phyloP scores from a whole-genome alignment of 2,113 vertebrate species.

The Cacatua alba region DNA sequence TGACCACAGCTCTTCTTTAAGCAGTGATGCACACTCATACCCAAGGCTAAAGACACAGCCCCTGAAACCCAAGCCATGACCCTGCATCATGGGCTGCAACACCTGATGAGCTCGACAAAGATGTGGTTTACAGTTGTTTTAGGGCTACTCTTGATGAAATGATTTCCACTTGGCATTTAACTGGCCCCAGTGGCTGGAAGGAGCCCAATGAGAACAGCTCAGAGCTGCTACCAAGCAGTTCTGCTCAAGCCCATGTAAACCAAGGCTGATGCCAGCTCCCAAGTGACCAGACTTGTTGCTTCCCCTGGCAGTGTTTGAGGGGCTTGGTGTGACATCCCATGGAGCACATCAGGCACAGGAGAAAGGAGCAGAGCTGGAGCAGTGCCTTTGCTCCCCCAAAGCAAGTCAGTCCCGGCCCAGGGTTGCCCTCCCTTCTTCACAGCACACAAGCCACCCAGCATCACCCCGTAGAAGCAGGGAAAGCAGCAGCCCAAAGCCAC shows the following conservation, averaged over 20 bases:
- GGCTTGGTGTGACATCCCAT: background rate
- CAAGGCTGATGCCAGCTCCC: accelerated
- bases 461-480: background rate
- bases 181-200: background rate
- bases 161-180: background rate
- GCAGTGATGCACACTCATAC: background rate
- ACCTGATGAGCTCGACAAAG: background rate
- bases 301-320: background rate
- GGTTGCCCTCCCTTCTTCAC: background rate
- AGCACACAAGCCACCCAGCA: background rate
- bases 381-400: accelerated
- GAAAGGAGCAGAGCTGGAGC: background rate
- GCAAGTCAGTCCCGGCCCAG: background rate
- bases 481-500: background rate
- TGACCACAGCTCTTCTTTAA: background rate
- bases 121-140: accelerated
- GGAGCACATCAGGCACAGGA: too few species aligned
- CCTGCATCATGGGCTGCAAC: background rate
- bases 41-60: background rate
- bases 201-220: background rate
- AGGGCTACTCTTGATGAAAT: background rate
- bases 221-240: background rate
- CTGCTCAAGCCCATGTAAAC: background rate
- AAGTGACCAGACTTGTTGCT: accelerated
- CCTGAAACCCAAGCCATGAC: conserved; percentile 2